Conservation (phyloP, 2,113 vertebrate species). For the Bambusicola thoracicus region DNA sequence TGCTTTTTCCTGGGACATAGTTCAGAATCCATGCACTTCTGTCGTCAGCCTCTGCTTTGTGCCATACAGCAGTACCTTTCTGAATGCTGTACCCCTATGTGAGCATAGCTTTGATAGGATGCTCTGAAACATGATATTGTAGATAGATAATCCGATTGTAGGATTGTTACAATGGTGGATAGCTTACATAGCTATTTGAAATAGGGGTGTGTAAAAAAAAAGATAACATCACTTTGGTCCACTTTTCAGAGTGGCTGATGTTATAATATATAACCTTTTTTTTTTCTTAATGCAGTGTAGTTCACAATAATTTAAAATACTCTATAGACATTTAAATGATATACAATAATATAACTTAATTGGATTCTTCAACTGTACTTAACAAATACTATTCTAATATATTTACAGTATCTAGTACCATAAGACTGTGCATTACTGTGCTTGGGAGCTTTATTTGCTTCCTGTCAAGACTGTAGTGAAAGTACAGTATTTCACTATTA, state of each 20-base stretch:
- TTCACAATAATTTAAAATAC: conserved; percentile 84
- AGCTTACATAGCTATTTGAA: conserved; percentile 3
- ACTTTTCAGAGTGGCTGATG: conserved; percentile 36
- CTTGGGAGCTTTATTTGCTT: conserved; percentile 62
- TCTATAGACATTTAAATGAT: conserved; percentile 80
- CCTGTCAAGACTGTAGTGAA: conserved; percentile 51
- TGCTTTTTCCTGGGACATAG: background rate
- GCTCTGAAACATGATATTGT: background rate
- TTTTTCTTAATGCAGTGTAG: conserved; percentile 72
- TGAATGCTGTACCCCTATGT: background rate
- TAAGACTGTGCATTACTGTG: conserved; percentile 58
- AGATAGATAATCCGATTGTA: background rate
- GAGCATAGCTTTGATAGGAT: background rate
- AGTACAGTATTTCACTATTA: conserved; percentile 50
- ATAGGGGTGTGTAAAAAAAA: background rate
- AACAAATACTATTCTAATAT: conserved; percentile 69
- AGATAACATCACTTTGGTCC: conserved; percentile 54
- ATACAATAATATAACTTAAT: conserved; percentile 85
- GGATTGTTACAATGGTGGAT: background rate
- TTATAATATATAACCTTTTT: conserved; percentile 59
- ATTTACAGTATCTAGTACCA: conserved; percentile 72
- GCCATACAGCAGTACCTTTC: background rate
- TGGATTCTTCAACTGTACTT: conserved; percentile 70
- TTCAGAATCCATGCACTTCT: conserved; percentile 7
- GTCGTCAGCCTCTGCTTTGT: background rate